Percentiles rank a stretch among this genome's conserved stretches.
phyloP scores from a whole-genome alignment of 1,140 invertebrate genomes.

The Ceratina calcarata region DNA sequence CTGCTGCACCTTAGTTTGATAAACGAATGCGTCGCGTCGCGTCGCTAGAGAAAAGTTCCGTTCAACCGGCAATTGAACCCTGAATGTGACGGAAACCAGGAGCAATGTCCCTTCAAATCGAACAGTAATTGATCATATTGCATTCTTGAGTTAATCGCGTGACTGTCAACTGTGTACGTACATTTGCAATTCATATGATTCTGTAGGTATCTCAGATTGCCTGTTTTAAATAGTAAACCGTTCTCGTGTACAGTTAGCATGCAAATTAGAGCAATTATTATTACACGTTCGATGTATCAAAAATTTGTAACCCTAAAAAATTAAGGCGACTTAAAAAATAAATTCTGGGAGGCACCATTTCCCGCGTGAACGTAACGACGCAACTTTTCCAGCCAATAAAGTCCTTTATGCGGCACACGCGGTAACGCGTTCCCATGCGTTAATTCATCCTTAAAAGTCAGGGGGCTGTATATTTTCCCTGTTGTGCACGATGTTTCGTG shows the following conservation, averaged over 20 bases:
- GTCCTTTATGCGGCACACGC: neutral
- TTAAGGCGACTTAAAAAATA: neutral
- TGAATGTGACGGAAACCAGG: constrained; percentile 18
- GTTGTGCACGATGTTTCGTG: neutral
- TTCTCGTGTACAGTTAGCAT: neutral
- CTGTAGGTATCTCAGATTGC: no score
- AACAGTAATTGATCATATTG: constrained; percentile 26
- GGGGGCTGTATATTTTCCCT: neutral
- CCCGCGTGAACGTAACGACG: neutral
- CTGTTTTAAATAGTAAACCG: no score
- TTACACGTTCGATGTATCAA: neutral
- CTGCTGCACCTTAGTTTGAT: constrained; percentile 48
- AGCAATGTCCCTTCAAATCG: neutral
- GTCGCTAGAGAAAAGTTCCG: constrained; percentile 10
- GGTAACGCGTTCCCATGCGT: constrained; percentile 23
- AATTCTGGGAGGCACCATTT: no score
- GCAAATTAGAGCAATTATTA: neutral
- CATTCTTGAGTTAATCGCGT: neutral
- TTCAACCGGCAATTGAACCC: constrained; percentile 17
- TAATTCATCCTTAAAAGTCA: constrained; percentile 18
- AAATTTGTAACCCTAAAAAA: neutral
- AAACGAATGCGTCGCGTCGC: constrained; percentile 21
- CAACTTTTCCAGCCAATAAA: constrained; percentile 29
- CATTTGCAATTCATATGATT: neutral
- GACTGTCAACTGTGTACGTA: neutral